Evolutionary conservation across 2,888 invertebrate species (phyloP).

Genomic region (Ametastegia equiseti): DNA sequence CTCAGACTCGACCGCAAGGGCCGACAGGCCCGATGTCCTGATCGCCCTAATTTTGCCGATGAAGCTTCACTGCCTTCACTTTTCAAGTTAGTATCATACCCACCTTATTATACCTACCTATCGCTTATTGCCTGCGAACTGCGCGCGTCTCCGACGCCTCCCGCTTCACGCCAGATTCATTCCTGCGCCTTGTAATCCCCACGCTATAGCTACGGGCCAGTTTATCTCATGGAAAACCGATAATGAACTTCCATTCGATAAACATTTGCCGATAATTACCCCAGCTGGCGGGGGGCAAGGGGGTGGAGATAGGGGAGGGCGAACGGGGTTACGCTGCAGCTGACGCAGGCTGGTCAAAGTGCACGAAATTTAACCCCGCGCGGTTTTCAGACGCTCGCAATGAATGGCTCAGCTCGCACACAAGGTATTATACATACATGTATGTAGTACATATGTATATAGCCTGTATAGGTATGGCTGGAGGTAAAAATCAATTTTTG

Average conservation of each 20-base stretch:
- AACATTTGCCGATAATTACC: neutral
- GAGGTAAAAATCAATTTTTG: constrained; percentile 30
- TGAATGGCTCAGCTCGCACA: constrained; percentile 16
- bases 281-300: too few relatives aligned
- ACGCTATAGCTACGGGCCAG: neutral
- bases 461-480: neutral
- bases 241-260: neutral
- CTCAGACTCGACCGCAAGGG: constrained; percentile 25
- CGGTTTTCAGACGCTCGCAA: neutral
- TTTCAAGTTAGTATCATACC: constrained; percentile 70
- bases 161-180: neutral
- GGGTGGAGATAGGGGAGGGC: neutral
- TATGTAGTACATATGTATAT: too few relatives aligned
- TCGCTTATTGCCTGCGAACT: neutral
- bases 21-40: constrained; percentile 45
- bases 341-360: neutral
- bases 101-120: neutral
- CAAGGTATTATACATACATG: too few relatives aligned
- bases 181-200: neutral
- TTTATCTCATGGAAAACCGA: neutral
- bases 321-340: neutral
- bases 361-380: neutral
- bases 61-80: constrained; percentile 73
- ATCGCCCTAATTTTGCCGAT: constrained; percentile 55
- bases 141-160: neutral